Evolutionary conservation across 1,140 invertebrate genomes (phyloP).

Genomic region (Cydia amplana): DNA sequence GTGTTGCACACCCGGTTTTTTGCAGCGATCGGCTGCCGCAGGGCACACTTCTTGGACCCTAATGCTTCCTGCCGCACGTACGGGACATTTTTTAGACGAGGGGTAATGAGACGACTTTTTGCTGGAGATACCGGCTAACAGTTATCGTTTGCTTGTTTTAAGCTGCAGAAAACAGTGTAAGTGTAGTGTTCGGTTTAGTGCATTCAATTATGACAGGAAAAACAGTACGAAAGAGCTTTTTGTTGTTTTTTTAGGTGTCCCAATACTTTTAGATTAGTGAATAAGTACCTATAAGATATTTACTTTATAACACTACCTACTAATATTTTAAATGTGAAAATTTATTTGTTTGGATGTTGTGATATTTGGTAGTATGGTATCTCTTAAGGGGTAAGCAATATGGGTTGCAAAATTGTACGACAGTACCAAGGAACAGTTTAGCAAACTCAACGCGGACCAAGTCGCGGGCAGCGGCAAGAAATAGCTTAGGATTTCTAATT

Average conservation of each 20-base stretch:
- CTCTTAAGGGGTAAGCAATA: no score
- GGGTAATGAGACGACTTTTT: conserved; percentile 33
- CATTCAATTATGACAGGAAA: not conserved
- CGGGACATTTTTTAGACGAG: conserved; percentile 40
- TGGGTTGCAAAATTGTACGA: no score
- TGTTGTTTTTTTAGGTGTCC: not conserved
- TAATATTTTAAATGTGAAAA: no score
- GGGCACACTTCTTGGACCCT: conserved; percentile 68
- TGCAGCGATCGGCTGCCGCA: conserved; percentile 45
- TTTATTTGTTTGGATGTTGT: no score
- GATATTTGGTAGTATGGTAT: no score
- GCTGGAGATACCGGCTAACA: conserved; percentile 17
- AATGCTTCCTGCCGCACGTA: conserved; percentile 71
- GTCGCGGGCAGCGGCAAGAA: no score
- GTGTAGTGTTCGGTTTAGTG: not conserved
- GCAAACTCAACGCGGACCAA: no score
- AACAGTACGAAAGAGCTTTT: not conserved
- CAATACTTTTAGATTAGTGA: no score
- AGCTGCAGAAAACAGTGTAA: conserved; percentile 40
- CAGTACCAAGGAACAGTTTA: no score
- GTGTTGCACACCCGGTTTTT: conserved; percentile 65
- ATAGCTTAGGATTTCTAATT: no score
- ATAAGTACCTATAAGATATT: no score
- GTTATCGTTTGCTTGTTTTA: conserved; percentile 33
- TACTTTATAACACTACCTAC: no score